Base-by-base conservation (phyloP, 1,140 invertebrate genomes). In the Cherax destructor region DNA sequence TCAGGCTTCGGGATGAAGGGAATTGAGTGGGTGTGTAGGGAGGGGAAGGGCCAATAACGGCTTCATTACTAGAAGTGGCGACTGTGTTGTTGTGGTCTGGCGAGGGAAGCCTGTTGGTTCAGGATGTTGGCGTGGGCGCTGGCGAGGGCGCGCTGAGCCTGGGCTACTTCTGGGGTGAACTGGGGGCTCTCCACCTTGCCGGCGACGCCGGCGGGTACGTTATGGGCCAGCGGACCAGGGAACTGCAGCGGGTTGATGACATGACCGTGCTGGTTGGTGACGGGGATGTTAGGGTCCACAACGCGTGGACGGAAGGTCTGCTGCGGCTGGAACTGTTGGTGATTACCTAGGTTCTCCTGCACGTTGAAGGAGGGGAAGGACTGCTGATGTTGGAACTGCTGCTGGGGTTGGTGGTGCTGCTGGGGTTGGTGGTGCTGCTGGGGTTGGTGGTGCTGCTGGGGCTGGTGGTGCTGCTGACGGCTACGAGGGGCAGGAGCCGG, bases 231-330 rank as follows among this genome's bases (percentile, higher is more conserved):
- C 16, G 92, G 92, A 4, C 92, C 92, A 0, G 88, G 88, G 92
- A 74, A 92, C 24, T 88, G 50, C 30, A 87, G 85, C n/a, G 92
- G 92, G 52, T 92, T 92, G 78, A 92, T 87, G 3, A 92, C 77
- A 41, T 81, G 86, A 0, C 92, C 92, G 16, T 83, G 86, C 21
- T 86, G 56, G 88, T 92, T 91, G 47, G 59, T 76, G 21, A 87
- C 59, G 41, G 88, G 88, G 16, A 87, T 59, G n/a, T 76, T 87
- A 10, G 49, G 81, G 61, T 87, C 85, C 11, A 88, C 50, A 47
- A 41, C 30, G 16, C 47, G 77, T n/a, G 50, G 59, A 1, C 24
- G 77, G 56, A 30, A 11, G 50, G 24, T 7, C 11, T 47, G 50
- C 0, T 18, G 74, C 4, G 11, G 76, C n/a, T 49, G 76, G n/a